Evolutionary conservation across 2,797 vertebrate genomes (phyloP).

Genomic region (Holocentrus rufus): DNA sequence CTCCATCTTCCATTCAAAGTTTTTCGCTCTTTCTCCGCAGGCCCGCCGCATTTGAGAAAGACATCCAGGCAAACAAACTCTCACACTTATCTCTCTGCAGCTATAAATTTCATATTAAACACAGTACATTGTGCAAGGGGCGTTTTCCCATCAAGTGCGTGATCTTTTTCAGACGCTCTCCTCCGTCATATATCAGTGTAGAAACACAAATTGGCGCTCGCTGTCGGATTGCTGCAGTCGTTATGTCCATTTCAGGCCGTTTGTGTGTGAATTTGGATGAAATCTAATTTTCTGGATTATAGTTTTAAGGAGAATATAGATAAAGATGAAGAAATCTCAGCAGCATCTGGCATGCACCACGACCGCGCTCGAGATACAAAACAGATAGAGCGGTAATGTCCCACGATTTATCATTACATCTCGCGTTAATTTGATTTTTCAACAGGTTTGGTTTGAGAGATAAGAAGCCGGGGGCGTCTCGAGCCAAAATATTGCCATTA

Average conservation of each 20-base stretch:
- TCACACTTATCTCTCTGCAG: conserved; percentile 54
- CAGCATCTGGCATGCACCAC: conserved; percentile 20
- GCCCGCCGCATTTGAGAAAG: conserved; percentile 57
- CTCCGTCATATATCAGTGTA: conserved; percentile 55
- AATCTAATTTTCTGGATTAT: conserved; percentile 65
- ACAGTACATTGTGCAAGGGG: conserved; percentile 27
- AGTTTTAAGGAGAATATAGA: background rate
- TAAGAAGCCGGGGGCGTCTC: conserved; percentile 22
- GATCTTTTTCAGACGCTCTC: conserved; percentile 49
- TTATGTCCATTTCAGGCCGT: conserved; percentile 30
- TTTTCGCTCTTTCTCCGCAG: conserved; percentile 52
- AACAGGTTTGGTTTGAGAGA: conserved; percentile 8
- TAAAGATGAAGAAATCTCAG: conserved; percentile 15
- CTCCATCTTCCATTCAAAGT: conserved; percentile 53
- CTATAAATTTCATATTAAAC: conserved; percentile 54
- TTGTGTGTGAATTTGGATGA: conserved; percentile 42
- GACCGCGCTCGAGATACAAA: conserved; percentile 7
- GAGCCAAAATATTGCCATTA: conserved; percentile 25
- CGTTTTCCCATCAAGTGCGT: conserved; percentile 36
- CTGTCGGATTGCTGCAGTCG: conserved; percentile 14
- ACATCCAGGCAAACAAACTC: conserved; percentile 63
- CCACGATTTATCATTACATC: conserved; percentile 10
- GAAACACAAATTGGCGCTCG: conserved; percentile 41
- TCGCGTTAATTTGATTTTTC: conserved; percentile 23
- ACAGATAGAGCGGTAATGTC: conserved; percentile 1